Conservation (phyloP, 2,113 vertebrate genomes). For the Lipophrys pholis region DNA sequence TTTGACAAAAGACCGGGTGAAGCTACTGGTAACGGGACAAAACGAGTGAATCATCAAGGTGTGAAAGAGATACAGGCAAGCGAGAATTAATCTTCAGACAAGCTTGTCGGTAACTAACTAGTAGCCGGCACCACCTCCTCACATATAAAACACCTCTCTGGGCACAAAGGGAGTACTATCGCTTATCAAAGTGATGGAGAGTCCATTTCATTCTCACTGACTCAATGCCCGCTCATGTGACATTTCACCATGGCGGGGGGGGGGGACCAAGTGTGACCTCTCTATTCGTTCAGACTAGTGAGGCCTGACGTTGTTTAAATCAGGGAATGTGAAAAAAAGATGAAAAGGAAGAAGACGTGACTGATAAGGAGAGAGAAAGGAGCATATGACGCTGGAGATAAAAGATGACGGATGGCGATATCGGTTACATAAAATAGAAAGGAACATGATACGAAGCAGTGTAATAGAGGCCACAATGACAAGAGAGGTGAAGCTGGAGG, state of each 20-base stretch:
- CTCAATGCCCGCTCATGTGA: constrained; percentile 40
- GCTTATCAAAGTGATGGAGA: constrained; percentile 1
- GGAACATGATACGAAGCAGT: neutral
- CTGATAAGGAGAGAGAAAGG: neutral
- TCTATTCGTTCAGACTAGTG: constrained; percentile 15
- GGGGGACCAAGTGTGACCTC: constrained; percentile 5
- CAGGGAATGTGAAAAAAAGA: constrained; percentile 17
- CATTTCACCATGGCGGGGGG: constrained; percentile 37
- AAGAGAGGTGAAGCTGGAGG: constrained; percentile 11
- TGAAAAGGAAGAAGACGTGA: neutral
- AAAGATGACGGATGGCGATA: neutral
- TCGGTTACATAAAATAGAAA: neutral
- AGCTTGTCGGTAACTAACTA: neutral
- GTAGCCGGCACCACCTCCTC: neutral
- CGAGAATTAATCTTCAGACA: constrained; percentile 12
- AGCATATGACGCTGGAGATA: neutral
- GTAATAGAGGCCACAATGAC: neutral
- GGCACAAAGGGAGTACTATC: constrained; percentile 34
- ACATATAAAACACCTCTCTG: constrained; percentile 21
- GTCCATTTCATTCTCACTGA: constrained; percentile 3
- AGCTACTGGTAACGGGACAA: too few species aligned
- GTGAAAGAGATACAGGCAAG: constrained; percentile 10
- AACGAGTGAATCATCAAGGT: neutral
- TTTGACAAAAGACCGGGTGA: constrained; percentile 29
- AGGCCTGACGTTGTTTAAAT: constrained; percentile 43